These are phyloP conservation scores for Rhopalosiphum nymphaeae DNA, from an alignment of 2,888 invertebrate species.

Conservation along the genomic window DNA sequence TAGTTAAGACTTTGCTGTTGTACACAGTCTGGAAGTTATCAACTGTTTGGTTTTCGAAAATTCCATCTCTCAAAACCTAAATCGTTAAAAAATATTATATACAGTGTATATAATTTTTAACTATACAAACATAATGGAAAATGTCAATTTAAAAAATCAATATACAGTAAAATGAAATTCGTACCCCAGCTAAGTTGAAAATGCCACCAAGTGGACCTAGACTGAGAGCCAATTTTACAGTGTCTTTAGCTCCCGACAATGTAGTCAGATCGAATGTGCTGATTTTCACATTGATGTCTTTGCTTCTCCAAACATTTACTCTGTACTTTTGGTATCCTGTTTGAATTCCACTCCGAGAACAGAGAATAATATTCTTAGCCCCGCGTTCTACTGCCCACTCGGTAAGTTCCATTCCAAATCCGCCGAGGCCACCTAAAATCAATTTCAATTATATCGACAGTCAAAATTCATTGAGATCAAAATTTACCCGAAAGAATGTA, in stretches of 20 bases:
- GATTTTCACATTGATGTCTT: slow-evolving; percentile 58
- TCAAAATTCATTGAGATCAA: background rate
- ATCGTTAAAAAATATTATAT: background rate
- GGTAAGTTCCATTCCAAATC: slow-evolving; percentile 66
- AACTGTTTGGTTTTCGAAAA: slow-evolving; percentile 66
- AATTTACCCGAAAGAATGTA: slow-evolving; percentile 46
- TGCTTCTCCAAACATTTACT: slow-evolving; percentile 61
- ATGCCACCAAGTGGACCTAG: slow-evolving; percentile 64
- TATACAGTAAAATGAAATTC: background rate
- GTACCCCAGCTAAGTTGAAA: slow-evolving; percentile 66
- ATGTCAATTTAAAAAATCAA: too few relatives aligned
- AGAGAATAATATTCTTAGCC: slow-evolving; percentile 64
- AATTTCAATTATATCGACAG: background rate
- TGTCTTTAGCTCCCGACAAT: slow-evolving; percentile 49
- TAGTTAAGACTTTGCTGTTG: slow-evolving; percentile 63
- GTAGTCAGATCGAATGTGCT: slow-evolving; percentile 63
- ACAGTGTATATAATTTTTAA: too few relatives aligned
- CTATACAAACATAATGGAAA: too few relatives aligned
- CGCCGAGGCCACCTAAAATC: slow-evolving; percentile 66
- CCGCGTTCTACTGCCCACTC: slow-evolving; percentile 65
- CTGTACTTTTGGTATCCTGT: slow-evolving; percentile 66
- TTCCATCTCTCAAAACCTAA: slow-evolving; percentile 65
- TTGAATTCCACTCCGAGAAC: slow-evolving; percentile 65
- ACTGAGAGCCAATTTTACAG: slow-evolving; percentile 56
- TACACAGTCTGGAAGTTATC: slow-evolving; percentile 62